Conservation (phyloP, 2,888 invertebrate species). For the Melieria crassipennis region DNA sequence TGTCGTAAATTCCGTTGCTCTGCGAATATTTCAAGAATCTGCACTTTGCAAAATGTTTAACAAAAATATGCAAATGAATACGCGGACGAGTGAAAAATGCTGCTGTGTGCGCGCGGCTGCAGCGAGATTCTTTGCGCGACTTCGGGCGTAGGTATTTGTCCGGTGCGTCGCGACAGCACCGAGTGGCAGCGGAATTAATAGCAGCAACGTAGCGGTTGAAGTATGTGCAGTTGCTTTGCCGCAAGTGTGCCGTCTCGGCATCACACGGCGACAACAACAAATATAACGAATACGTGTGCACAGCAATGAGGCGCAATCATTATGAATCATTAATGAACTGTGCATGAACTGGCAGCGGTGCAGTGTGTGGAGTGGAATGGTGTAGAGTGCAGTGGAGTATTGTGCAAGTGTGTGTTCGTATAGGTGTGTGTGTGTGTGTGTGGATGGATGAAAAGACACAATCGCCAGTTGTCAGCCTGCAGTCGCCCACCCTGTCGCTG, state of each 20-base stretch:
- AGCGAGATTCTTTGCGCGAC: no score
- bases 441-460: neutral
- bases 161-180: neutral
- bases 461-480: neutral
- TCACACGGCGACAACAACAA: neutral
- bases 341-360: neutral
- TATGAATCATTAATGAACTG: conserved; percentile 6
- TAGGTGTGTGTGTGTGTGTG: neutral
- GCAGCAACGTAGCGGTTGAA: neutral
- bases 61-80: conserved; percentile 7
- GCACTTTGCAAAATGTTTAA: conserved; percentile 6
- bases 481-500: neutral
- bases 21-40: conserved; percentile 4
- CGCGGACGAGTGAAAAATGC: neutral
- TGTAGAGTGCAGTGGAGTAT: neutral
- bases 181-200: neutral
- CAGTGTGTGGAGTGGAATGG: neutral
- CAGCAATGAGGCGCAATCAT: conserved; percentile 3
- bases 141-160: neutral
- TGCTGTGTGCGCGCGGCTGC: neutral
- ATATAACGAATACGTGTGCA: neutral
- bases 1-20: neutral
- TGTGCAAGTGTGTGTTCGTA: neutral
- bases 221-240: neutral
- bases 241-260: neutral